phyloP scores from a whole-genome alignment of 2,113 vertebrate species.

The Lates calcarifer region DNA sequence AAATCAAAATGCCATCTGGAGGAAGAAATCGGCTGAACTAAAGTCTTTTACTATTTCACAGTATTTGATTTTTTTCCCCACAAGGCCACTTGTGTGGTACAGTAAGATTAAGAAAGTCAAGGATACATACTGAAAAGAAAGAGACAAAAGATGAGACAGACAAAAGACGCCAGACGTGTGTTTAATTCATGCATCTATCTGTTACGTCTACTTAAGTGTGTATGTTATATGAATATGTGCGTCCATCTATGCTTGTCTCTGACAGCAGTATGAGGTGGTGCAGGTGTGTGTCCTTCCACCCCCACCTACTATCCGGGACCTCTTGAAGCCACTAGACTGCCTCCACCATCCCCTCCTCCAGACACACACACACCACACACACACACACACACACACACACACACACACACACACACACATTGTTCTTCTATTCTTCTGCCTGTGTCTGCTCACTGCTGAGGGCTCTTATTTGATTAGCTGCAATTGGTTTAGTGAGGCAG shows the following conservation, averaged over 20 bases:
- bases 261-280: slow-evolving; percentile 38
- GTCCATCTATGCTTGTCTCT: slow-evolving; percentile 37
- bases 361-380: slow-evolving; percentile 54
- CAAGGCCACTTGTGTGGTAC: not conserved
- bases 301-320: slow-evolving; percentile 65
- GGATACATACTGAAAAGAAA: slow-evolving; percentile 1
- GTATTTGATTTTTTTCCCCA: not conserved
- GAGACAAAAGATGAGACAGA: slow-evolving; percentile 10
- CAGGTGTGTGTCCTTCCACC: slow-evolving; percentile 67
- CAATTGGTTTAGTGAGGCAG: slow-evolving; percentile 78
- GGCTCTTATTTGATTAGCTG: slow-evolving; percentile 82
- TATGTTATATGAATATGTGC: slow-evolving; percentile 3
- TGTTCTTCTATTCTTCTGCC: slow-evolving; percentile 65
- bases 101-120: not conserved
- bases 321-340: slow-evolving; percentile 75
- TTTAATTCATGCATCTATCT: slow-evolving; percentile 10
- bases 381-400: slow-evolving; percentile 55
- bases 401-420: slow-evolving; percentile 53
- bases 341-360: slow-evolving; percentile 58
- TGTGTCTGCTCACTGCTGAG: slow-evolving; percentile 69
- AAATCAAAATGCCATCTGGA: not conserved
- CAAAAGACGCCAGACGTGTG: not conserved
- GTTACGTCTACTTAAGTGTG: not conserved
- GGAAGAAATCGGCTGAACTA: too few species aligned
- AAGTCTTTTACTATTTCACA: slow-evolving; percentile 20